Evolutionary conservation across 2,888 invertebrate genomes (phyloP), one percentile per base, ranked within the genome.

Genomic region (Agriopis marginaria): DNA sequence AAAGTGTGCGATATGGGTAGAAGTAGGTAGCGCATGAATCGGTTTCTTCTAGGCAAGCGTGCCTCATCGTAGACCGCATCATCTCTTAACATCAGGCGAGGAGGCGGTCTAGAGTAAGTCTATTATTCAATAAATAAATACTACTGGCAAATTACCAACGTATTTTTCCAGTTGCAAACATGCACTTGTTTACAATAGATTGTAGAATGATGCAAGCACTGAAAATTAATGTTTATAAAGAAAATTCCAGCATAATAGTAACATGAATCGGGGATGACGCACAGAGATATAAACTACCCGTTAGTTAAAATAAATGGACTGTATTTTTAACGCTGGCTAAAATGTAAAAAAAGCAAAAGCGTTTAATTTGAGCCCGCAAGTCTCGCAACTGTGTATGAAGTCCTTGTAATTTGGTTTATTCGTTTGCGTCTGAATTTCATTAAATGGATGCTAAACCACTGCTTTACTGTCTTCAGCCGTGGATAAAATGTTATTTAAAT

Each of bases 171-270:
- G 47, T 60, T 17, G 60, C 40, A 65, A 68, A 65, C 40, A 49
- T 66, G 55, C 14, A 60, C 61, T 54, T 59, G 61, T 68, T 71
- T 68, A 64, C 47, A 70, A 73, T 47, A 66, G 53, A 72, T 66
- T 61, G 63, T 56, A 45, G 10, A 50, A 53, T 64, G 63, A 68
- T 65, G 68, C 63, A 66, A 71, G 63, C 60, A 14, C 49, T 51
- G 53, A 70, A 62, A 70, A 60, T 58, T 17, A 47, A 56, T 72
- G 70, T 74, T 74, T 75, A 70, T 71, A 68, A 69, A 68, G 32
- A 45, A 63, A 66, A 70, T 68, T 68, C 65, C 65, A 39, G 54
- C 62, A 68, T 65, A 64, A 70, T 71, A 61, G 59, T 50, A 62
- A 61, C 64, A 66, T 70, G 51, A 68, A 47, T 68, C 66, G 47